Percentiles rank a stretch among this genome's conserved stretches.
Evolutionary conservation across 2,888 invertebrate species (phyloP).

Genomic region (Parapristionchus giblindavisi): DNA sequence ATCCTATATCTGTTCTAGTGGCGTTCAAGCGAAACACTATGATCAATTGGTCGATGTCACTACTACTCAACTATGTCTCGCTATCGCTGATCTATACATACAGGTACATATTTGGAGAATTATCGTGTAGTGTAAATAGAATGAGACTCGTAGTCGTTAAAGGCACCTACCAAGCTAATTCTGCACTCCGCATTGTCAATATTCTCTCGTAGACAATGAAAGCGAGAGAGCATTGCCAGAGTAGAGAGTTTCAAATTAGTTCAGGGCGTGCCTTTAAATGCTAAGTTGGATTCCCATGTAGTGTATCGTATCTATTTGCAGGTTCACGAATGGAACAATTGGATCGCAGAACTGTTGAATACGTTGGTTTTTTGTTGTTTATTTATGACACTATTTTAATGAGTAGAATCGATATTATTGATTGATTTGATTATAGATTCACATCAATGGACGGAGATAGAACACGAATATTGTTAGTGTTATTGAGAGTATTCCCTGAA

Average conservation of each 20-base stretch:
- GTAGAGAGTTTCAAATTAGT: not conserved
- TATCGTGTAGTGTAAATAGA: not conserved
- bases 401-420: not conserved
- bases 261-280: not conserved
- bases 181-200: too few species aligned
- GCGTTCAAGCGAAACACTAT: conserved; percentile 44
- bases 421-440: conserved; percentile 42
- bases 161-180: not conserved
- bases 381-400: conserved; percentile 19
- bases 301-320: conserved; percentile 17
- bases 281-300: too few species aligned
- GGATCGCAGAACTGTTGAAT: conserved; percentile 84
- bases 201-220: not conserved
- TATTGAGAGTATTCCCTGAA: conserved; percentile 92
- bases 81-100: conserved; percentile 89
- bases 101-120: conserved; percentile 73
- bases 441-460: conserved; percentile 69
- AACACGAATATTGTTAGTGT: conserved; percentile 86
- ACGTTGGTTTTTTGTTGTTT: conserved; percentile 75
- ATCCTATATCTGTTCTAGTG: conserved; percentile 71
- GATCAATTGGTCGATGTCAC: conserved; percentile 75
- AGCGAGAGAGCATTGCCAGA: not conserved
- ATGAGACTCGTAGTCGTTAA: not conserved
- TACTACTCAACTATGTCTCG: conserved; percentile 86
- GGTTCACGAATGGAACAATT: conserved; percentile 90